phyloP scores from a whole-genome alignment of 2,888 invertebrate genomes.

The Drosophila infuscata region DNA sequence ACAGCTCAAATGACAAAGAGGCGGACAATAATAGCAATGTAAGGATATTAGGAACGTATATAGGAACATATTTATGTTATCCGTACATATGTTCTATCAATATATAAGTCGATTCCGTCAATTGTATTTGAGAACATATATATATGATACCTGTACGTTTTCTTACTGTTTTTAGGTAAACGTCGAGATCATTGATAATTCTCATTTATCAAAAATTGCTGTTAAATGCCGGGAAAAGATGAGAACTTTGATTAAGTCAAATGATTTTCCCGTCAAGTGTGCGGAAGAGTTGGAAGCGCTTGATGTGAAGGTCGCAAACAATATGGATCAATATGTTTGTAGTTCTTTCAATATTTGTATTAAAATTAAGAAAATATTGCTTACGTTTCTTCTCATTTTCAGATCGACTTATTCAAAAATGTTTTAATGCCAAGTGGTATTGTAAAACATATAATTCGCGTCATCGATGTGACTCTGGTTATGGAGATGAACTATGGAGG shows the following conservation, averaged over 20 bases:
- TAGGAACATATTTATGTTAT: not conserved
- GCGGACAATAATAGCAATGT: not conserved
- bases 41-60: not conserved
- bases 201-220: conserved; percentile 1
- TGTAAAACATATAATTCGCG: conserved; percentile 42
- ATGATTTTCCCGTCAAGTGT: conserved; percentile 41
- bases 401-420: conserved; percentile 41
- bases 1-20: not conserved
- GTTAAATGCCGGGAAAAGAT: conserved; percentile 20
- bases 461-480: conserved; percentile 32
- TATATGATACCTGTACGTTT: not conserved
- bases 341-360: not conserved
- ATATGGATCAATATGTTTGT: conserved; percentile 48
- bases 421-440: conserved; percentile 38
- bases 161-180: not conserved
- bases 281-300: conserved; percentile 35
- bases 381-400: not conserved
- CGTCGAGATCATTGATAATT: not conserved
- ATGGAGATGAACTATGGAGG: conserved; percentile 53
- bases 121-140: not conserved
- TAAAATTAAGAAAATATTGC: not conserved
- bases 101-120: not conserved
- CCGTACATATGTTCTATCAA: not conserved
- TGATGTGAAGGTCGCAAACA: conserved; percentile 41
- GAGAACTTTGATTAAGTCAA: conserved; percentile 20